Base-by-base conservation (phyloP, 2,113 vertebrate species). In the Diadophis punctatus region DNA sequence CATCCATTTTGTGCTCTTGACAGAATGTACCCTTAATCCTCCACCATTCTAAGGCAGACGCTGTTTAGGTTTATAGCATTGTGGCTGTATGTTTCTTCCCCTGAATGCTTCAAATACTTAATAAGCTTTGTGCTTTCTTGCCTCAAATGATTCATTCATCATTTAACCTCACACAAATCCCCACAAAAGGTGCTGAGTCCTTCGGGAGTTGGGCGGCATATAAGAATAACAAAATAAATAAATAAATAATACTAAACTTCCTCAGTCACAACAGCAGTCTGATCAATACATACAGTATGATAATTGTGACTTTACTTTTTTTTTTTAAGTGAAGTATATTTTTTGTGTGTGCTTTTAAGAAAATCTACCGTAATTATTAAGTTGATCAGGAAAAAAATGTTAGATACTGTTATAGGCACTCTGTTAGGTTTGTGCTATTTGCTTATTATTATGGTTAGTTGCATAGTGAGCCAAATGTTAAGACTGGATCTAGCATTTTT, bases 91-190 rank as follows among this genome's bases (percentile, higher is more conserved):
- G 55, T 34, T 60, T 56, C 63, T 49, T 51, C 93, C 91, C 91
- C 58, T 94, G 87, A 85, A 25, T 39, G 46, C 85, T 39, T 56
- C 89, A 46, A 93, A 84, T 94, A 86, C 52, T 46, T 52, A 89
- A 93, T 93, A 93, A 87, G 53, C 95, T 89, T 94, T 91, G 49
- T 90, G 55, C 56, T 93, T 94, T 30, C 51, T 89, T 89, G 14
- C 63, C 25, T 52, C 48, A 91, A 30, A 3, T 23, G 49, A 49
- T 23, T 25, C 43, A 18, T 27, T 88, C 9, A 88, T 14, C 63
- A 34, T 74, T 74, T 74, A 74, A 74, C n/a, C n/a, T 74, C 63
- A 74, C 63, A 74, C n/a, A 34, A 85, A 86, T 34, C 27, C 63
- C 52, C 68, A 49, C 23, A 30, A 30, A 74, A 89, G 43, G 49